phyloP scores from a whole-genome alignment of 2,888 invertebrate genomes.

The Lissocephala sabroskyi region DNA sequence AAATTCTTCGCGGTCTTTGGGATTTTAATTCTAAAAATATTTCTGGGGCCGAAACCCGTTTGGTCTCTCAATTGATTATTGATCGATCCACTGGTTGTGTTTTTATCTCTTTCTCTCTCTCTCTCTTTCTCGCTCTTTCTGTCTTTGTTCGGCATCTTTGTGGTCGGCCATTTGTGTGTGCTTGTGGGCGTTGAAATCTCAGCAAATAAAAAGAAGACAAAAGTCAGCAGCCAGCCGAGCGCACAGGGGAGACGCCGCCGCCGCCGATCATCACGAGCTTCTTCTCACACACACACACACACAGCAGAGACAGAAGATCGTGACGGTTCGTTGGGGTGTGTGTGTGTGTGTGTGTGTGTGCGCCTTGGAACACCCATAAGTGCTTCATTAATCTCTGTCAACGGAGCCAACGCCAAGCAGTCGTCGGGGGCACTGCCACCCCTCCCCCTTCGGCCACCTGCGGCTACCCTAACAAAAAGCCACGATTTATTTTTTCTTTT shows the following conservation, averaged over 20 bases:
- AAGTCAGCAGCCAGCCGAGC: slow-evolving; percentile 8
- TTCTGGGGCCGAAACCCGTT: too few species aligned
- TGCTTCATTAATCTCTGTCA: slow-evolving; percentile 67
- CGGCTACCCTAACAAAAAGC: neutral
- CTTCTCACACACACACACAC: slow-evolving; percentile 4
- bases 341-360: slow-evolving; percentile 17
- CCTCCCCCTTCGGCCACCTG: neutral
- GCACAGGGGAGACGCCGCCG: slow-evolving; percentile 19
- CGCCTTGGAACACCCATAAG: slow-evolving; percentile 59
- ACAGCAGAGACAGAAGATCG: slow-evolving; percentile 15
- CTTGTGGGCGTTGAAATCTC: slow-evolving; percentile 51
- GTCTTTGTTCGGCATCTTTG: slow-evolving; percentile 2
- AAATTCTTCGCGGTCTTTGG: too few species aligned
- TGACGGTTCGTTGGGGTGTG: slow-evolving; percentile 12
- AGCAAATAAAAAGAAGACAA: slow-evolving; percentile 14
- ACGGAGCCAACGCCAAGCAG: neutral
- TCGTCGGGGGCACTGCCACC: too few species aligned
- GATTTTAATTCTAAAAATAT: too few species aligned
- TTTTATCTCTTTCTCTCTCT: neutral
- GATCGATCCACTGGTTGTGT: too few species aligned
- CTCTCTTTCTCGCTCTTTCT: neutral
- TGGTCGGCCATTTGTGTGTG: too few species aligned
- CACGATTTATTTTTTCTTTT: neutral
- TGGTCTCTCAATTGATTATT: too few species aligned
- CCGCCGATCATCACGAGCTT: slow-evolving; percentile 15